A percentile compares a stretch with the other conserved stretches of the same genome.
Conservation (phyloP, 2,888 invertebrate species). For the Helicoverpa assulta region DNA sequence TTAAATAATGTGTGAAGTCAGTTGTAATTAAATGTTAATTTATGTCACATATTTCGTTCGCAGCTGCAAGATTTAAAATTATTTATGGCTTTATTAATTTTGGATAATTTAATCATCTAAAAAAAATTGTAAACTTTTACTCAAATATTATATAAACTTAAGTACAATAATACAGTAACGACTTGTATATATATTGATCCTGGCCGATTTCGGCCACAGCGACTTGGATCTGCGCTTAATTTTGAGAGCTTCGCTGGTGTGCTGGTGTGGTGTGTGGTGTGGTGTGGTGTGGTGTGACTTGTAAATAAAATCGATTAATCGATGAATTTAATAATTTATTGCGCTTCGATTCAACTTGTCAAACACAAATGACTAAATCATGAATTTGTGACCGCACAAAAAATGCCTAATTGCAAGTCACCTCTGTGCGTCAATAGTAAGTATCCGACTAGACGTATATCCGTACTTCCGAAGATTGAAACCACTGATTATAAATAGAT, state of each 20-base stretch:
- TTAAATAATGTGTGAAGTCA: no score
- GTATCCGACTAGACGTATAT: slow-evolving; percentile 32
- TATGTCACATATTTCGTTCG: no score
- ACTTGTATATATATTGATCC: no score
- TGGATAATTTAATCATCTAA: no score
- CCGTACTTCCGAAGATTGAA: slow-evolving; percentile 40
- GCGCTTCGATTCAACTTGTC: background rate
- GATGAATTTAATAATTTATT: background rate
- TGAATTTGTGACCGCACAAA: slow-evolving; percentile 6
- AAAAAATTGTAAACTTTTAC: background rate
- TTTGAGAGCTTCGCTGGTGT: no score
- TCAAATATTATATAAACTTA: background rate
- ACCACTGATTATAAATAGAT: slow-evolving; percentile 15
- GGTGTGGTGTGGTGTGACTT: no score
- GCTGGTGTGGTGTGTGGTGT: no score
- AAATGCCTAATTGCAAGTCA: slow-evolving; percentile 43
- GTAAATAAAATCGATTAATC: background rate
- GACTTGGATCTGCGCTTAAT: no score
- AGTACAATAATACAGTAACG: background rate
- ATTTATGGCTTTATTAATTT: no score
- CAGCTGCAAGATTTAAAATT: no score
- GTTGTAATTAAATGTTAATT: no score
- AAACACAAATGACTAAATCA: slow-evolving; percentile 12
- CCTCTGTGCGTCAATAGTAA: slow-evolving; percentile 34
- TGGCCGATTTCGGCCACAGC: no score